Conservation (phyloP, 2,113 vertebrate species). For the Stigmatopora nigra region DNA sequence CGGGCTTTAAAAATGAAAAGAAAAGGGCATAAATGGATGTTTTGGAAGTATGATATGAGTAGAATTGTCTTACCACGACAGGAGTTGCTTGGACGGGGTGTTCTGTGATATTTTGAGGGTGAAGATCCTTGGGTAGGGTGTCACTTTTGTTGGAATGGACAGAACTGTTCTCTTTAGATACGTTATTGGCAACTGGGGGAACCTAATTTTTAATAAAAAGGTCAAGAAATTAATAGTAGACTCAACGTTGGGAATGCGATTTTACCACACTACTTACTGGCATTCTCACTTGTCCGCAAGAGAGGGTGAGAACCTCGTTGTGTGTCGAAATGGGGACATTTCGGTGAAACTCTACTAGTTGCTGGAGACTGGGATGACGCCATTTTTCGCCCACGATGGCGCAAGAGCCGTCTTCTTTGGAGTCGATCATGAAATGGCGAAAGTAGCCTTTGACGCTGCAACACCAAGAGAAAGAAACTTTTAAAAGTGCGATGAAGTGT, state of each 20-base stretch:
- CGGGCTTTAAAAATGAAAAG: slow-evolving; percentile 25
- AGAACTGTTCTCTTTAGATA: not conserved
- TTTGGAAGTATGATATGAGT: not conserved
- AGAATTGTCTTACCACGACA: not conserved
- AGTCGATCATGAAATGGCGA: slow-evolving; percentile 77
- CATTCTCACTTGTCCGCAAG: slow-evolving; percentile 71
- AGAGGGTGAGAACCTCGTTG: slow-evolving; percentile 63
- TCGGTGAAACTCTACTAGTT: slow-evolving; percentile 71
- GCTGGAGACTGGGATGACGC: slow-evolving; percentile 60
- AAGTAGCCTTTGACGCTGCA: slow-evolving; percentile 60
- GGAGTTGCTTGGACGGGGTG: not conserved
- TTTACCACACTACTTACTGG: not conserved
- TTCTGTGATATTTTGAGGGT: slow-evolving; percentile 6
- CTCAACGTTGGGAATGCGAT: not conserved
- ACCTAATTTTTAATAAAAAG: not conserved
- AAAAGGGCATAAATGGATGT: not conserved
- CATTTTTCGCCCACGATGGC: slow-evolving; percentile 62
- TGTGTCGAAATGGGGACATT: slow-evolving; percentile 60
- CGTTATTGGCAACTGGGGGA: not conserved
- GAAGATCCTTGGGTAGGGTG: not conserved
- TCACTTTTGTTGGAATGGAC: not conserved
- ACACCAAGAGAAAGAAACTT: not conserved
- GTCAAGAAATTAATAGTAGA: not conserved
- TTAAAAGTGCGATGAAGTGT: not conserved
- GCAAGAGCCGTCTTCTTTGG: slow-evolving; percentile 53